Base-by-base conservation (phyloP, 2,797 vertebrate species). In the Siniperca undulata region DNA sequence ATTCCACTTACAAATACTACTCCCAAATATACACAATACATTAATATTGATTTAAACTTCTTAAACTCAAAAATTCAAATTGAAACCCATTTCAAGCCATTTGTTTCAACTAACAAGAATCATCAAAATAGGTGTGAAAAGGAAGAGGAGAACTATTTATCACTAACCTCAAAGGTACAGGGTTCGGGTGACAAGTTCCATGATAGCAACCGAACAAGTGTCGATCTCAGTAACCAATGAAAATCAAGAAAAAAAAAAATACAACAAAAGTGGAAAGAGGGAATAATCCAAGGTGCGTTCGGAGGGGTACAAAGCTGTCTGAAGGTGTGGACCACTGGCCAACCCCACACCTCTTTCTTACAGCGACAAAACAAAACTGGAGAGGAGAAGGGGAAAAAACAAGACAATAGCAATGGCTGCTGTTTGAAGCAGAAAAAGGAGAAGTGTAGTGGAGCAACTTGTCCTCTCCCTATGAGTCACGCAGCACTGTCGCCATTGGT, bases 401-500 rank as follows among this genome's bases (percentile, higher is more conserved):
- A 61, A 83, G 64, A 92, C 90, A 93, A 91, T 88, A 20, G 92
- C 83, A 94, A 94, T 94, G 90, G 92, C 90, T 95, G 91, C 92
- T 90, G 85, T 90, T 89, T 84, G 88, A 93, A 95, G 88, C 87
- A 91, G 85, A 94, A 95, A 95, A 96, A 95, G 93, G 91, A 96
- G 95, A 96, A 96, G 94, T 96, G 90, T 85, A 91, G 88, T 92
- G 93, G 93, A 95, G 95, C 91, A 94, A 95, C 95, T 95, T 90
- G 93, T 94, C 91, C 94, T 95, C 95, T 95, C 93, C 91, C 95
- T 94, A 86, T 96, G 95, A 96, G 94, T 96, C 95, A 96, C 84
- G 67, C 91, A 93, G 92, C 89, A 58, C 84, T 82, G 88, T 91
- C 93, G 91, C 95, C 94, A 96, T 94, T 96, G 94, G 93, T 91